Base-by-base conservation (phyloP, 2,113 vertebrate genomes). In the Hipposideros armiger region DNA sequence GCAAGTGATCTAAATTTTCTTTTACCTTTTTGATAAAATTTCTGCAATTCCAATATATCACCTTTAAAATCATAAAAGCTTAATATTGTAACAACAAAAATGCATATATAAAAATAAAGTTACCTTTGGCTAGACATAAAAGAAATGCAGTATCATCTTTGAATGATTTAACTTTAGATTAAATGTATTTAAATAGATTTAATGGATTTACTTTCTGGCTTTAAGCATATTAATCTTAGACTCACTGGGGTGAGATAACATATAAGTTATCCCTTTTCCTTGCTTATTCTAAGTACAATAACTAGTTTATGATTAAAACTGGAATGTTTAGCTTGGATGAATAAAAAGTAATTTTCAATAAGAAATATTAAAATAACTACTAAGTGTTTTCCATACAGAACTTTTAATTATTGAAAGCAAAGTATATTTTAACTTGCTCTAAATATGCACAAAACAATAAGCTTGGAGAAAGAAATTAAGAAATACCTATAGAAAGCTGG, bases 341-440 rank as follows among this genome's bases (percentile, higher is more conserved):
- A 62, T 74, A 47, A 54, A 62, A 95, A 62, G 30, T 2, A 81
- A 66, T 52, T 84, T 90, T 58, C 52, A 52, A 22, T 78, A 90
- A 90, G 28, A 84, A 70, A 62, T 54, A 15, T 32, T 58, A 91
- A 69, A 36, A 80, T 3, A 42, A 81, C 5, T 86, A 11, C 36
- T 67, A 26, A 88, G 11, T 76, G 69, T 74, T 92, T 97, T 62
- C 13, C 50, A 82, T 40, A 66, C 1, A 87, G 40, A 92, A 36
- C 28, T 60, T 83, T 94, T 60, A 54, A 54, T 60, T 89, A 78
- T n/a, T 82, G 69, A 84, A 94, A 93, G 28, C 11, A 76, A 69
- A 66, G 4, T 42, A 0, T 90, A 42, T 42, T 93, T 94, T 81
- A 93, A 26, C 28, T 69, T 91, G 2, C 13, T 96, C 2, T 77